Evolutionary conservation across 1,140 invertebrate genomes (phyloP).

Genomic region (Lerema accius): DNA sequence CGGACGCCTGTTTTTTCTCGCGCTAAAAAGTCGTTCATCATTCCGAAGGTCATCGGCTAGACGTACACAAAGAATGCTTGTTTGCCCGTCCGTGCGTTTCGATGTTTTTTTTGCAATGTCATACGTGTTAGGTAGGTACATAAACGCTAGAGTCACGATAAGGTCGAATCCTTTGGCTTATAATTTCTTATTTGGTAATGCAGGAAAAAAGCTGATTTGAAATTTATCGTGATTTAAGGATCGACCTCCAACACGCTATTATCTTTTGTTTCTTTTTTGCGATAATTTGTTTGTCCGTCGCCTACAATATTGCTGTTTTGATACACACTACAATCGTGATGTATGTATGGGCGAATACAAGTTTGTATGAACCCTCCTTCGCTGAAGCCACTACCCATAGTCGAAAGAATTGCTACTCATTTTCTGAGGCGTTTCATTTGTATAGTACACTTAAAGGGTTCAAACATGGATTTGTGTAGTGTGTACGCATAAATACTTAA

Average conservation of each 20-base stretch:
- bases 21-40: conserved; percentile 73
- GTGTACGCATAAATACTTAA: too few species aligned
- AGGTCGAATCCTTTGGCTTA: conserved; percentile 66
- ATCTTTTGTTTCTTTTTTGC: conserved; percentile 9
- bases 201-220: conserved; percentile 51
- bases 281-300: background rate
- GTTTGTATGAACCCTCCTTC: too few species aligned
- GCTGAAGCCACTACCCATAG: too few species aligned
- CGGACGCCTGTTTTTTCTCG: conserved; percentile 67
- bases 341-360: too few species aligned
- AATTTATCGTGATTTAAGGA: conserved; percentile 39
- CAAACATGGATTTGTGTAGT: too few species aligned
- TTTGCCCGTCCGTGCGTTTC: conserved; percentile 63
- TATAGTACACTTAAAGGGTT: too few species aligned
- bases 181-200: conserved; percentile 67
- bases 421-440: too few species aligned
- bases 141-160: conserved; percentile 59
- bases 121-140: conserved; percentile 57
- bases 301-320: background rate
- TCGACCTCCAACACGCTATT: conserved; percentile 7
- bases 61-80: conserved; percentile 76
- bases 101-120: conserved; percentile 71
- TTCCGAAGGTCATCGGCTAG: conserved; percentile 68
- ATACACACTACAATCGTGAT: too few species aligned
- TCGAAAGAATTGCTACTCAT: too few species aligned